These are phyloP conservation scores for Cremastinae sp. DNA, from an alignment of 2,888 invertebrate species.

Conservation along the genomic window DNA sequence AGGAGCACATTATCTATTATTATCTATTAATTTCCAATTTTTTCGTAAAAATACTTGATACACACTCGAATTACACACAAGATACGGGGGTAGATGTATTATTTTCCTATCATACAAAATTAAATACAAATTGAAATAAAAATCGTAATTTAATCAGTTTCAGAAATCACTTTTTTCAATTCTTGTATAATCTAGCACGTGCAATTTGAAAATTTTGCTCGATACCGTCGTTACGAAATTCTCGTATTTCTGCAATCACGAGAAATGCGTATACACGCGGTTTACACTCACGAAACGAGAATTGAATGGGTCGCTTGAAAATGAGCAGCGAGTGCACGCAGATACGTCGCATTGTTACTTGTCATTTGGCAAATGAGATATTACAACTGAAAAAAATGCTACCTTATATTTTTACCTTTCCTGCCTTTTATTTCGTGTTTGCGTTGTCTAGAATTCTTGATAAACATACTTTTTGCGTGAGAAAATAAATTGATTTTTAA, in stretches of 20 bases:
- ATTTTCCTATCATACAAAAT: too few relatives aligned
- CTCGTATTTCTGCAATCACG: not conserved
- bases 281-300: not conserved
- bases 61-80: too few relatives aligned
- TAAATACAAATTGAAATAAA: too few relatives aligned
- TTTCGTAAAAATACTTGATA: too few relatives aligned
- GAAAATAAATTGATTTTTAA: too few relatives aligned
- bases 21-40: too few relatives aligned
- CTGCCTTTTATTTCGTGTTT: not conserved
- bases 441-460: too few relatives aligned
- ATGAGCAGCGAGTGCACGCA: not conserved
- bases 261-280: not conserved
- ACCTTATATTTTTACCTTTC: not conserved
- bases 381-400: too few relatives aligned
- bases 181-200: not conserved
- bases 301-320: not conserved
- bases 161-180: not conserved
- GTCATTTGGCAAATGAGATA: not conserved
- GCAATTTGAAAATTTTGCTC: not conserved
- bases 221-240: not conserved
- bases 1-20: not conserved
- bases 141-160: not conserved
- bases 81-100: too few relatives aligned
- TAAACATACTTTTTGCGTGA: too few relatives aligned
- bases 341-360: not conserved